Percentiles rank a stretch among this genome's conserved stretches.
Evolutionary conservation across 2,888 invertebrate genomes (phyloP).

Genomic region (Hemistola chrysoprasaria): DNA sequence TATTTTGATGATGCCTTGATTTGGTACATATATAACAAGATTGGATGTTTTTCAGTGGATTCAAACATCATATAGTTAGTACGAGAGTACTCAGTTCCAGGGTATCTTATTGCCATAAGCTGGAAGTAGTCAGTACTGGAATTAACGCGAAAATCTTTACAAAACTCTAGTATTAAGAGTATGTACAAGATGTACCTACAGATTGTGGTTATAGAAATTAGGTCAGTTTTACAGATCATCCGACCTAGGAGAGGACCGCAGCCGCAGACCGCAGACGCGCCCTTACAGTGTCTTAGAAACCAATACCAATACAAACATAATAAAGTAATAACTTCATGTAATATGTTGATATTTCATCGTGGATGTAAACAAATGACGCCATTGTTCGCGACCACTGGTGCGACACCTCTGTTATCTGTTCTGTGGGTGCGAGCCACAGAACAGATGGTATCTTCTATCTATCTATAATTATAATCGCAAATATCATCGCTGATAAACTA

Average conservation of each 20-base stretch:
- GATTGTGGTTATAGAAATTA: constrained; percentile 16
- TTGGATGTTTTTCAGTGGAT: too few species aligned
- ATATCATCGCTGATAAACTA: constrained; percentile 10
- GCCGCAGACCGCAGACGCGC: constrained; percentile 26
- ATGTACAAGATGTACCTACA: background rate
- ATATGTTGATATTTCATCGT: constrained; percentile 16
- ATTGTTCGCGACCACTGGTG: constrained; percentile 22
- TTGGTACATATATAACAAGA: too few species aligned
- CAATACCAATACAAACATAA: constrained; percentile 24
- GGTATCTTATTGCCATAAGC: too few species aligned
- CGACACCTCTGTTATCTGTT: too few species aligned
- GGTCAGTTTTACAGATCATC: constrained; percentile 35
- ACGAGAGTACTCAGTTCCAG: too few species aligned
- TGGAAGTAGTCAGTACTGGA: too few species aligned
- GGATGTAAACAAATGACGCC: constrained; percentile 21
- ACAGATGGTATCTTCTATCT: too few species aligned
- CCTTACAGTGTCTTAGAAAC: constrained; percentile 36
- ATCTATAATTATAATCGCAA: constrained; percentile 8
- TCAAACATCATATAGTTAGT: too few species aligned
- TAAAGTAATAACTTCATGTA: constrained; percentile 15
- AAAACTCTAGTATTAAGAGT: too few species aligned
- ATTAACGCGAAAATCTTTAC: too few species aligned
- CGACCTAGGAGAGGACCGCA: constrained; percentile 25
- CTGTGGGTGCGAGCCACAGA: too few species aligned
- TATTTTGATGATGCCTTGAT: too few species aligned